Evolutionary conservation across 30 jellyfish, hydroid and myxozoan species (phyloP), one percentile per base, ranked within the genome.

Genomic region (Aurelia aurita complex sp. Pacific): DNA sequence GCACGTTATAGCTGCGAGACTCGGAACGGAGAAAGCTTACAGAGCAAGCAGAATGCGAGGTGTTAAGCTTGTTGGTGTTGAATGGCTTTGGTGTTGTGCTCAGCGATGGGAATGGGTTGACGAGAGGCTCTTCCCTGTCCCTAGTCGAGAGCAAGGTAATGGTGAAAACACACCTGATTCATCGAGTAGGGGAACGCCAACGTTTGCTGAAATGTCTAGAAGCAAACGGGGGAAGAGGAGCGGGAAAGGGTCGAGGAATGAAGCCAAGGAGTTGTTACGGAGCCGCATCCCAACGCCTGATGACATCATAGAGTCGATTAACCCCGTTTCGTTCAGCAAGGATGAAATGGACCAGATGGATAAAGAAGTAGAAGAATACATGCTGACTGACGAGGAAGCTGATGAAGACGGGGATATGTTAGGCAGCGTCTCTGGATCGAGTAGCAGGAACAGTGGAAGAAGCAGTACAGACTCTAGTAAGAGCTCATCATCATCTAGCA

Each of bases 21-120:
- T 85, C 59, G 99, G 99, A 17, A 94, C 99, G 2, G 98, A 94
- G 69, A 94, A 94, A 64, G 99, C 99, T 16, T 85, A 85, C 72
- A 84, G 83, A 17, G 99, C 99, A 8, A 74, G 64, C 65, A 94
- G 80, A 63, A 33, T 79, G 29, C 83, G 89, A 2, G 90, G 80
- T 46, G 89, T 94, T 11, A 66, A 89, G 73, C 87, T 94, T 35
- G 99, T 94, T 18, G 94, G 90, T 51, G 98, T 97, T 4, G 86
- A 89, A 51, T 94, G 99, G 99, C 87, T 94, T 17, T 94, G 99
- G 99, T 89, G 97, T 71, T 86, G 96, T 70, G 84, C 82, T 50
- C 98, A 94, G 70, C 36, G 99, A 57, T 94, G 99, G 99, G 97
- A 94, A 64, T 80, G 99, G 97, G 91, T 96, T 5, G 97, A 94